Base-by-base conservation (phyloP, 2,888 invertebrate genomes). In the Electrophaes corylata region DNA sequence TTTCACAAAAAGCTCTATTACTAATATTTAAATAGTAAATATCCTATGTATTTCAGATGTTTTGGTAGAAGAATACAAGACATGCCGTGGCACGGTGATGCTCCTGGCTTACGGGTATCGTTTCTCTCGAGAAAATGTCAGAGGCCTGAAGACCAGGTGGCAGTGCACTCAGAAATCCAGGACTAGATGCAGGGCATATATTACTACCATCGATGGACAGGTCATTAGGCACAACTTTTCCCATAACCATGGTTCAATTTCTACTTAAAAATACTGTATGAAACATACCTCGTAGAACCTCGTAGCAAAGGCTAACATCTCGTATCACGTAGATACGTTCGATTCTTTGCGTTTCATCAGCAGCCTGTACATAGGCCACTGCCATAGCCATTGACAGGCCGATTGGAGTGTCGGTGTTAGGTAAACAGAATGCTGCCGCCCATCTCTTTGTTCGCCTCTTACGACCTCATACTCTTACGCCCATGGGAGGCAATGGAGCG, bases 71-170 rank as follows among this genome's bases (percentile, higher is more conserved):
- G 57, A 61, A 35, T 58, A 69, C 19, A 40, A 57, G 5, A 73
- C 73, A 0, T 50, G 65, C 10, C 65, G 76, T n/a, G 76, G 78
- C 11, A 69, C 71, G 0, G 52, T 64, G 39, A 69, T 76, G 68
- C 37, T 79, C 29, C 35, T 74, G 12, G 67, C 68, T 2, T 60
- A 69, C 6, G 72, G 77, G 4, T 64, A 65, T 50, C 76, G 78
- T 2, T 83, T 81, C 63, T 74, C 78, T 8, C 73, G 72, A 23
- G 66, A 75, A n/a, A 66, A 62, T n/a, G 48, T 44, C 20, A 48
- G 55, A 4, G 67, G 71, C 2, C 8, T 0, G 5, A 73, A 69
- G 43, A 62, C 54, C 14, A 54, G 75, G 31, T 77, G 74, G 73
- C 70, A 71, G 18, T 76, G 76, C 40, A 55, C 67, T 1, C 44